Evolutionary conservation across 2,113 vertebrate genomes (phyloP).

Genomic region (Cavia porcellus): DNA sequence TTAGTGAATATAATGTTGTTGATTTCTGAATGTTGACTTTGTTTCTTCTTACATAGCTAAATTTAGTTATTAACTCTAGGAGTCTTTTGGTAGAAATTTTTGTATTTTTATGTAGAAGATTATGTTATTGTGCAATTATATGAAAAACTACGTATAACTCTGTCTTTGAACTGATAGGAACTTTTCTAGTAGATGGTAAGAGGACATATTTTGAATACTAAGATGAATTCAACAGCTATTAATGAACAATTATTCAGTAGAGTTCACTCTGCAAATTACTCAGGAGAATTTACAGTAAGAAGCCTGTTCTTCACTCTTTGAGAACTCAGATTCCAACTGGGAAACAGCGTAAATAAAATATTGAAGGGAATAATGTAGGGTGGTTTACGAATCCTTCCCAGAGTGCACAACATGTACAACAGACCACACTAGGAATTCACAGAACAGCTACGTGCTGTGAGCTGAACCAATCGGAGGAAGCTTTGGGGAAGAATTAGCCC

Average conservation of each 20-base stretch:
- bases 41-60: background rate
- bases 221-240: background rate
- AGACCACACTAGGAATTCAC: background rate
- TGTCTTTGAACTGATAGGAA: background rate
- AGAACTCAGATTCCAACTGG: background rate
- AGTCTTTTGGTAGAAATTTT: background rate
- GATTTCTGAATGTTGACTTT: background rate
- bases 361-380: background rate
- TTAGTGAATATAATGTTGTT: background rate
- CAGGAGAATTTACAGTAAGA: background rate
- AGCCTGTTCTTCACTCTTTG: background rate
- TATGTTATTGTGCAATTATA: background rate
- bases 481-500: background rate
- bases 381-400: background rate
- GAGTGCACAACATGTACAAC: background rate
- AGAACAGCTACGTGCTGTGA: background rate
- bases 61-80: background rate
- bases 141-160: background rate
- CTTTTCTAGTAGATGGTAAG: slow-evolving; percentile 1
- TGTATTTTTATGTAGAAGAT: background rate
- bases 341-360: background rate
- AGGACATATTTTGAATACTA: slow-evolving; percentile 5
- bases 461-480: background rate
- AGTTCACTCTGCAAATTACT: background rate
- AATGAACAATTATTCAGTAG: background rate